Conservation (phyloP, 1,140 invertebrate genomes). For the Drosophila persimilis region DNA sequence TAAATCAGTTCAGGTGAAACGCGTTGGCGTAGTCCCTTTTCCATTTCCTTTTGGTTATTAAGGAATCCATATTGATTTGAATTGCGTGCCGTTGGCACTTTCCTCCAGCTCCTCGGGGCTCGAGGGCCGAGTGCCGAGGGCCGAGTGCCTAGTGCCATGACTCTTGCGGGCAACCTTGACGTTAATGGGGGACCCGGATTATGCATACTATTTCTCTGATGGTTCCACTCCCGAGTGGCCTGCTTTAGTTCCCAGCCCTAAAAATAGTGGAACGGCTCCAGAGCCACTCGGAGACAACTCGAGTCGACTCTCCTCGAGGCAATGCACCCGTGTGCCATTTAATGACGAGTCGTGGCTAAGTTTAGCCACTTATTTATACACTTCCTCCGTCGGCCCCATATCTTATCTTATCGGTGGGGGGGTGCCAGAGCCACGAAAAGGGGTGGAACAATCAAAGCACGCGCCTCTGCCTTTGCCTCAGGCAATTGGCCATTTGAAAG, state of each 20-base stretch:
- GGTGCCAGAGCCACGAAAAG: too few relatives aligned
- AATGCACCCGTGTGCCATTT: conserved; percentile 77
- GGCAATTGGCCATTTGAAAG: conserved; percentile 51
- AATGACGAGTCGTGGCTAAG: conserved; percentile 43
- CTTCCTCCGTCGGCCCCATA: conserved; percentile 3
- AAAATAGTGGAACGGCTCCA: conserved; percentile 46
- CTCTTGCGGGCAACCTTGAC: conserved; percentile 49
- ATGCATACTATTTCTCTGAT: conserved; percentile 31
- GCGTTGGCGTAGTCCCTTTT: conserved; percentile 41
- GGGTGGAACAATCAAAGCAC: conserved; percentile 50
- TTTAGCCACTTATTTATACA: conserved; percentile 51
- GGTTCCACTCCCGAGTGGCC: conserved; percentile 12
- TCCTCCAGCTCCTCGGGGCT: conserved; percentile 27
- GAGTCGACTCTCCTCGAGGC: conserved; percentile 29
- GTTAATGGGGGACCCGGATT: conserved; percentile 31
- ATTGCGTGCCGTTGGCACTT: conserved; percentile 65
- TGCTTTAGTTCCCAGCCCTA: conserved; percentile 45
- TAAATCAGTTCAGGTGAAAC: conserved; percentile 56
- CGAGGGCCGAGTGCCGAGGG: conserved; percentile 49
- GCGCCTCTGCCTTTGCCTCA: conserved; percentile 29
- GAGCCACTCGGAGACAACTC: conserved; percentile 35
- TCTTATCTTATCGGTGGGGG: conserved; percentile 33
- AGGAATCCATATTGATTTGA: conserved; percentile 63
- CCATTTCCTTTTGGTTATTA: conserved; percentile 13
- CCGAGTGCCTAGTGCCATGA: conserved; percentile 40